Evolutionary conservation across 2,797 vertebrate species (phyloP).

Genomic region (Xenops minutus): DNA sequence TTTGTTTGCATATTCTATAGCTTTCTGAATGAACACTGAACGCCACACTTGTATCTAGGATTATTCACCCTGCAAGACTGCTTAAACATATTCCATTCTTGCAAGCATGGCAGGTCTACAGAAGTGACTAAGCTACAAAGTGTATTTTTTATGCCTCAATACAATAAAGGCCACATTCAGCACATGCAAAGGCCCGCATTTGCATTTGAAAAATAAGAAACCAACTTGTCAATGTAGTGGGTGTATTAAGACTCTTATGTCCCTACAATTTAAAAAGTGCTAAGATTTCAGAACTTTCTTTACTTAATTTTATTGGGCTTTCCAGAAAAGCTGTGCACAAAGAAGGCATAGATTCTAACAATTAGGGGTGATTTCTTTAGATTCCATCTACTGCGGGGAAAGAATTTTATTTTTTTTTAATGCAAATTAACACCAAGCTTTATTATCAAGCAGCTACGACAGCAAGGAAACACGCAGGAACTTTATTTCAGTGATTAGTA

Average conservation of each 20-base stretch:
- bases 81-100: neutral
- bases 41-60: neutral
- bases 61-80: slow-evolving; percentile 19
- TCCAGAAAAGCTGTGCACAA: neutral
- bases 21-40: neutral
- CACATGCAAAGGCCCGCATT: neutral
- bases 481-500: neutral
- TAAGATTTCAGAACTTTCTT: neutral
- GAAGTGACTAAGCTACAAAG: neutral
- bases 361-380: neutral
- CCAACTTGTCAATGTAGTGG: neutral
- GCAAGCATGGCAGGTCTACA: slow-evolving; percentile 1
- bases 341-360: neutral
- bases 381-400: neutral
- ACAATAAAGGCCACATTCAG: slow-evolving; percentile 11
- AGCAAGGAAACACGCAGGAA: neutral
- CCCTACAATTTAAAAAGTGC: neutral
- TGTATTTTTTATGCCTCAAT: neutral
- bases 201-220: slow-evolving; percentile 25
- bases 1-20: neutral
- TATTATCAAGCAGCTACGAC: neutral
- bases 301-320: neutral
- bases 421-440: neutral
- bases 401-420: neutral
- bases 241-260: neutral